Evolutionary conservation across 64 coral and sea anemone genomes (phyloP).

Genomic region (Dendrophyllia cribrosa): DNA sequence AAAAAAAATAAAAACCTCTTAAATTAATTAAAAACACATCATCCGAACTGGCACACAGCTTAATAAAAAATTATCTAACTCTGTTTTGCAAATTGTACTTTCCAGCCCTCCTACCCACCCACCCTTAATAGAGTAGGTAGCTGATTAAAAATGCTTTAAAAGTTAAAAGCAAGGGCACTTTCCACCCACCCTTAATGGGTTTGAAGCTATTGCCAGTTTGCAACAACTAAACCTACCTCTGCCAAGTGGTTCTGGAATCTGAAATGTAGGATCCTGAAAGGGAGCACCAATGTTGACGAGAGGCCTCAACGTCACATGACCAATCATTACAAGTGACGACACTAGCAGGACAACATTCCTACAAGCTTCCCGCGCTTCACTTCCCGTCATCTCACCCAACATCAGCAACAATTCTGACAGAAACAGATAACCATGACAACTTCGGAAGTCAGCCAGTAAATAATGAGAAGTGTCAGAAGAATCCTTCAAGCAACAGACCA

Average conservation of each 20-base stretch:
- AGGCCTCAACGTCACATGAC: conserved; percentile 86
- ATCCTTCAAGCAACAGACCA: conserved; percentile 94
- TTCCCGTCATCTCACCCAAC: conserved; percentile 75
- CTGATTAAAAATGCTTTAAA: too few relatives aligned
- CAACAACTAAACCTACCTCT: conserved; percentile 50
- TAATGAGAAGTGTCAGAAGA: conserved; percentile 79
- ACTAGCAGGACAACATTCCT: conserved; percentile 86
- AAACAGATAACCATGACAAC: conserved; percentile 93
- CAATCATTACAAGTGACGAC: conserved; percentile 87
- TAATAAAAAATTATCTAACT: too few relatives aligned
- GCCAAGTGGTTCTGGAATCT: conserved; percentile 82
- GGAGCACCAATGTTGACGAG: conserved; percentile 90
- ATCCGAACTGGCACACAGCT: background rate
- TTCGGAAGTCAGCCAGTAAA: conserved; percentile 91
- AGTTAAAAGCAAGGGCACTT: too few relatives aligned
- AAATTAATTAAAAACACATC: background rate
- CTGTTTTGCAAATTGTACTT: too few relatives aligned
- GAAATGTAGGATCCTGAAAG: conserved; percentile 95
- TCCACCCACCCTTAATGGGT: too few relatives aligned
- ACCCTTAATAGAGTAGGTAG: too few relatives aligned
- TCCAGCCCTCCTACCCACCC: too few relatives aligned
- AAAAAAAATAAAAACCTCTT: background rate
- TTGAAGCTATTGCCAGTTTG: too few relatives aligned
- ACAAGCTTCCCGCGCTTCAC: conserved; percentile 86
- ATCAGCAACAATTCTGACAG: conserved; percentile 84